Conservation (phyloP, 53 echinoderm and acorn worm genomes). For the Temnopleurus reevesii region DNA sequence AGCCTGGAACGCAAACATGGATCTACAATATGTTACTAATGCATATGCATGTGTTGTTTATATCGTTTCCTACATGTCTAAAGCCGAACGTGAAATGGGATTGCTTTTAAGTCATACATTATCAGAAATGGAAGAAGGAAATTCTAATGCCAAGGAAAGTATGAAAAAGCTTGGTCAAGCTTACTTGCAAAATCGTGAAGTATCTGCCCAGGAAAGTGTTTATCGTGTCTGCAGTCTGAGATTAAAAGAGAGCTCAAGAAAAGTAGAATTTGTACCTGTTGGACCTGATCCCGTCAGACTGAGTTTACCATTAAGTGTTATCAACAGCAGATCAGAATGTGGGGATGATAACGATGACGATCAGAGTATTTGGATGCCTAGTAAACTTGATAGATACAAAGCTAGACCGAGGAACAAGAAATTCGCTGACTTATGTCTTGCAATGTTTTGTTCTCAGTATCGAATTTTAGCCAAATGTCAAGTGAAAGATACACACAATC, state of each 20-base stretch:
- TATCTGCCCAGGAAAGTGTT: constrained; percentile 54
- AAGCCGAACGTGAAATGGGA: constrained; percentile 82
- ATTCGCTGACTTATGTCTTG: constrained; percentile 63
- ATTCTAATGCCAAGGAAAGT: constrained; percentile 58
- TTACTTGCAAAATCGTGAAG: constrained; percentile 67
- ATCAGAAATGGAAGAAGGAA: constrained; percentile 68
- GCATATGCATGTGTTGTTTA: constrained; percentile 66
- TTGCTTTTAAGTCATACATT: constrained; percentile 62
- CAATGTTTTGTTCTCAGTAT: constrained; percentile 63
- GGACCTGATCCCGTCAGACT: constrained; percentile 68
- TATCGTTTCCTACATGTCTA: constrained; percentile 73
- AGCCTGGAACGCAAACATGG: constrained; percentile 75
- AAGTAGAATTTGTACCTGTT: constrained; percentile 72
- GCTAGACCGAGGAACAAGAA: constrained; percentile 42
- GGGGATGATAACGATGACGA: constrained; percentile 37
- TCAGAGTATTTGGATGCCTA: constrained; percentile 55
- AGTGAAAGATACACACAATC: not conserved
- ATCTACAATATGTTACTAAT: constrained; percentile 67
- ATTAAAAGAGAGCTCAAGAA: constrained; percentile 64
- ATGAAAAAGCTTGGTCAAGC: constrained; percentile 62
- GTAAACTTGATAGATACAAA: constrained; percentile 59
- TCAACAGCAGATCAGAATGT: constrained; percentile 58
- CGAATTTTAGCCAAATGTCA: not conserved
- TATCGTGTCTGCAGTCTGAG: constrained; percentile 62
- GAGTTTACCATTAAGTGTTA: constrained; percentile 66